Conservation (phyloP, 2,888 invertebrate species). For the Hipparchia semele region DNA sequence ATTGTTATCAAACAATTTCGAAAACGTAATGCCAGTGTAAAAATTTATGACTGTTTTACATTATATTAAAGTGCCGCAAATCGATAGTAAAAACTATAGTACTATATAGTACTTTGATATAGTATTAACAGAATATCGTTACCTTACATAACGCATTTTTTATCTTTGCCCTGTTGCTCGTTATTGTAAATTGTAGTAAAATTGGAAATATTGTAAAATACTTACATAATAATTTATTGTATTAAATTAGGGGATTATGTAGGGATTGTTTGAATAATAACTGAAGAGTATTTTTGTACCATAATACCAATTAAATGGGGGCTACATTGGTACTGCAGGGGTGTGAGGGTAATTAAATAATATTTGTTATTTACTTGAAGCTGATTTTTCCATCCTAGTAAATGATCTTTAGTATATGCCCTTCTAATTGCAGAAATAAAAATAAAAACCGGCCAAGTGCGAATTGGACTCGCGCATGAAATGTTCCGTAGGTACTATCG, state of each 20-base stretch:
- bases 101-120: no score
- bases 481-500: no score
- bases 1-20: constrained; percentile 1
- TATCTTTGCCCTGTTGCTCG: constrained; percentile 27
- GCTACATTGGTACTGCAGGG: background rate
- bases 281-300: constrained; percentile 68
- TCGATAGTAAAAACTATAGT: no score
- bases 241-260: constrained; percentile 36
- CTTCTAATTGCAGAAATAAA: no score
- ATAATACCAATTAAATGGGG: constrained; percentile 41
- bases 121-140: background rate
- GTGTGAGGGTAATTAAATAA: background rate
- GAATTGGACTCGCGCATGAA: no score
- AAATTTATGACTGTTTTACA: constrained; percentile 7
- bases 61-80: background rate
- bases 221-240: constrained; percentile 38
- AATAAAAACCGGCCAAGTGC: no score
- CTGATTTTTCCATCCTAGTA: no score
- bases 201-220: constrained; percentile 32
- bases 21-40: background rate
- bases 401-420: no score
- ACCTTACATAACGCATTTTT: constrained; percentile 18
- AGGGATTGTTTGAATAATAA: constrained; percentile 53
- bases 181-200: constrained; percentile 29
- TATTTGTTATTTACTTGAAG: background rate